Percentiles rank a stretch among this genome's conserved stretches.
Evolutionary conservation across 2,113 vertebrate genomes (phyloP).

Genomic region (Laticauda laticaudata): DNA sequence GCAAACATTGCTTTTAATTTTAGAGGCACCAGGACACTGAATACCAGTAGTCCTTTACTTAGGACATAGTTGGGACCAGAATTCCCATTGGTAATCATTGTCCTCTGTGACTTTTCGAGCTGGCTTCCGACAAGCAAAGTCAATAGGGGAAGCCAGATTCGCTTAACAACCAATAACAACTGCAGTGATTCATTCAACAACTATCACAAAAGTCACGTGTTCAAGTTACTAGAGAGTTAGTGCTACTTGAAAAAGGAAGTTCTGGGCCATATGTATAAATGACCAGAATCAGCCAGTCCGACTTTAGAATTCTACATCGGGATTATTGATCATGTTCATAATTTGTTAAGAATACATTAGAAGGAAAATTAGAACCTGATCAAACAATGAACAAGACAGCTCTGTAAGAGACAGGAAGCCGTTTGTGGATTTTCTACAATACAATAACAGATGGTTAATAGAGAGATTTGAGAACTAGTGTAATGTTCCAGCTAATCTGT

Average conservation of each 20-base stretch:
- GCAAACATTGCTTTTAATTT: background rate
- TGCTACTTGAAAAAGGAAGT: background rate
- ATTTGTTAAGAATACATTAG: background rate
- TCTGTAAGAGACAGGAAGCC: background rate
- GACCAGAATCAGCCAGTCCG: background rate
- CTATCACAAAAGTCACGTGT: background rate
- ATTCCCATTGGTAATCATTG: background rate
- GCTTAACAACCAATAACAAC: no score
- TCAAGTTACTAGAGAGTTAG: background rate
- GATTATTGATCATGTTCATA: background rate
- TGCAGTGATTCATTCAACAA: no score
- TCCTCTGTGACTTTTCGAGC: no score
- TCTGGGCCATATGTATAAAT: background rate
- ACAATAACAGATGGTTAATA: background rate
- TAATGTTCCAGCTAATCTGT: background rate
- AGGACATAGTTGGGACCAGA: background rate
- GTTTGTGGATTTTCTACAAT: background rate
- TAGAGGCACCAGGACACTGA: background rate
- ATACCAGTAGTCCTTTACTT: background rate
- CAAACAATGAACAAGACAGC: background rate
- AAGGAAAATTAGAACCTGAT: background rate
- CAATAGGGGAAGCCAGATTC: no score
- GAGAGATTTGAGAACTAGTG: background rate
- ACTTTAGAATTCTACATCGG: background rate
- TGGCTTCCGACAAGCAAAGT: no score